Conservation (phyloP, 2,888 invertebrate genomes). For the Adineta ricciae region DNA sequence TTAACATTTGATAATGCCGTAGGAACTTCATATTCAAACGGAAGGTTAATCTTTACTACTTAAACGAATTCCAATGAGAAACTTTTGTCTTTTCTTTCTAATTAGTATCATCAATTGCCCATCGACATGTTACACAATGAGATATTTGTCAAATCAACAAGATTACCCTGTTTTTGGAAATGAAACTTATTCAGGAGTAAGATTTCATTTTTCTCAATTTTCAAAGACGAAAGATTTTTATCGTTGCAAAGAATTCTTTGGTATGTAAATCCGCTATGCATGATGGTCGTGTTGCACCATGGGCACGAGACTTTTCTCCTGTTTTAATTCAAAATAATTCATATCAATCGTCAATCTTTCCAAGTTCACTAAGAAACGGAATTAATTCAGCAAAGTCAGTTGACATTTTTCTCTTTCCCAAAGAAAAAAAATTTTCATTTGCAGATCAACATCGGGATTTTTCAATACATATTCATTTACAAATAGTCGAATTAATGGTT, state of each 20-base stretch:
- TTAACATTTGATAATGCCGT: slow-evolving; percentile 3
- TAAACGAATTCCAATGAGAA: too few species aligned
- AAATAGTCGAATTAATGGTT: neutral
- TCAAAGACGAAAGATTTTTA: neutral
- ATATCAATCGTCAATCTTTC: neutral
- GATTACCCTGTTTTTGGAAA: slow-evolving; percentile 1
- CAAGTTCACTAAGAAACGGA: neutral
- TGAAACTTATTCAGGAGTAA: neutral
- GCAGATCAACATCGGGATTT: neutral
- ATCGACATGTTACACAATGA: slow-evolving; percentile 1
- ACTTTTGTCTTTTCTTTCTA: too few species aligned
- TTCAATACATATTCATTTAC: neutral
- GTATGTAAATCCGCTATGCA: slow-evolving; percentile 10
- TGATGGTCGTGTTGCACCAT: neutral
- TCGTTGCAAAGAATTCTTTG: neutral
- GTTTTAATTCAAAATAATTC: neutral
- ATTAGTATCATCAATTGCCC: neutral
- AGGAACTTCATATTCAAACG: neutral
- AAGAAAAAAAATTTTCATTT: neutral
- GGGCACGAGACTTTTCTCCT: neutral
- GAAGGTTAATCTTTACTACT: neutral
- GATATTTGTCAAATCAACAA: neutral
- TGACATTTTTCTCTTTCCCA: too few species aligned
- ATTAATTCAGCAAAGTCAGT: neutral
- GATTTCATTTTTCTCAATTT: neutral